A percentile compares a stretch with the other conserved stretches of the same genome.
Conservation (phyloP, 2,888 invertebrate genomes). For the Pycnomerus fuliginosus region DNA sequence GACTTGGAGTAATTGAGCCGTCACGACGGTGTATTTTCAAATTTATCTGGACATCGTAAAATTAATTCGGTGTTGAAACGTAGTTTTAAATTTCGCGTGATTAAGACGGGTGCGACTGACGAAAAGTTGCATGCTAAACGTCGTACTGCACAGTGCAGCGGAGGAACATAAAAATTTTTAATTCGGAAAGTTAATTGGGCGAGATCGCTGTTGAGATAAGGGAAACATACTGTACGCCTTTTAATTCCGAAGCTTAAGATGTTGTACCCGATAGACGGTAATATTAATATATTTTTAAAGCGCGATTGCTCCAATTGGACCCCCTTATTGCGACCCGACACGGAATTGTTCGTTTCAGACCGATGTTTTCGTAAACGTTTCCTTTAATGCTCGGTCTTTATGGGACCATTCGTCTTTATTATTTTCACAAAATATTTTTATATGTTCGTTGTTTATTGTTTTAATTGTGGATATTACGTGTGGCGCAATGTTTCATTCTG, state of each 20-base stretch:
- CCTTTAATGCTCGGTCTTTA: too few relatives aligned
- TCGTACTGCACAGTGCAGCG: conserved; percentile 19
- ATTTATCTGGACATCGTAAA: conserved; percentile 15
- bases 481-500: too few relatives aligned
- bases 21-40: background rate
- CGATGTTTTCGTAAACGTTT: background rate
- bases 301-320: conserved; percentile 12
- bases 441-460: too few relatives aligned
- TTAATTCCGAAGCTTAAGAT: conserved; percentile 23
- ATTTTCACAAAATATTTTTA: too few relatives aligned
- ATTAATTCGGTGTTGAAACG: conserved; percentile 17
- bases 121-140: background rate
- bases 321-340: conserved; percentile 8
- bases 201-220: conserved; percentile 29
- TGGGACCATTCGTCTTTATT: too few relatives aligned
- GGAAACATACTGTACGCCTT: conserved; percentile 28
- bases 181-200: conserved; percentile 24
- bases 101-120: conserved; percentile 5
- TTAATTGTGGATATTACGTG: too few relatives aligned
- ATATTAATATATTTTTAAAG: conserved; percentile 17
- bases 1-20: conserved; percentile 10
- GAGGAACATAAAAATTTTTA: conserved; percentile 21
- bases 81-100: conserved; percentile 15
- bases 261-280: conserved; percentile 18
- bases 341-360: conserved; percentile 7